phyloP scores from a whole-genome alignment of 2,113 vertebrate genomes.

The Anseranas semipalmata region DNA sequence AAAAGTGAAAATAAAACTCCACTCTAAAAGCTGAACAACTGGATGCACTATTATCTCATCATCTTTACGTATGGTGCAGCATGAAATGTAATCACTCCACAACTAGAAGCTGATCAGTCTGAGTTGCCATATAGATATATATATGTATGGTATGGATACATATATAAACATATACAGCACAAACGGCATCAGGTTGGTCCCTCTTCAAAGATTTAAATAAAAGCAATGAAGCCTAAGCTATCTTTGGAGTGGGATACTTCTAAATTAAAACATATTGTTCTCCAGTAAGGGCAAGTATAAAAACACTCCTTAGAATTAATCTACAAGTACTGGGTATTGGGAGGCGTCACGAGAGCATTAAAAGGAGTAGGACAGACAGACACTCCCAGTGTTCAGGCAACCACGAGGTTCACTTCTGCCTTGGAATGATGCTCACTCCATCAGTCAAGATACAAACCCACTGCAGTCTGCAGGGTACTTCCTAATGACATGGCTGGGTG shows the following conservation, averaged over 20 bases:
- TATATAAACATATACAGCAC: constrained; percentile 62
- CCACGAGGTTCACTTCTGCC: not conserved
- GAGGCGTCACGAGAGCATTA: not conserved
- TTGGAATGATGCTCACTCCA: not conserved
- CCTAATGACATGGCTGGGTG: not conserved
- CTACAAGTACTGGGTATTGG: not conserved
- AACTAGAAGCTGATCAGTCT: constrained; percentile 39
- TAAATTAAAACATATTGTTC: not conserved
- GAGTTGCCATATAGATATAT: constrained; percentile 53
- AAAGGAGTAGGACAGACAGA: not conserved
- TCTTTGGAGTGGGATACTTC: not conserved
- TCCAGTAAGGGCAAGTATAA: not conserved
- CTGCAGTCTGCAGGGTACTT: not conserved
- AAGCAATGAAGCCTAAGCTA: constrained; percentile 24
- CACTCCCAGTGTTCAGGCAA: not conserved
- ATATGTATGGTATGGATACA: constrained; percentile 64
- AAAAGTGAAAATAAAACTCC: constrained; percentile 70
- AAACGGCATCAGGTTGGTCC: constrained; percentile 51
- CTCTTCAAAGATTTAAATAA: constrained; percentile 28
- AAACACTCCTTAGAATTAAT: not conserved
- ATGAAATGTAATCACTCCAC: constrained; percentile 40
- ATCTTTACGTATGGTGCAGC: constrained; percentile 36
- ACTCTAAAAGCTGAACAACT: constrained; percentile 57
- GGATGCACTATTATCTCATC: constrained; percentile 32
- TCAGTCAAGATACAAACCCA: fast-evolving